Evolutionary conservation across 2,797 vertebrate species (phyloP).

Genomic region (Spheniscus humboldti): DNA sequence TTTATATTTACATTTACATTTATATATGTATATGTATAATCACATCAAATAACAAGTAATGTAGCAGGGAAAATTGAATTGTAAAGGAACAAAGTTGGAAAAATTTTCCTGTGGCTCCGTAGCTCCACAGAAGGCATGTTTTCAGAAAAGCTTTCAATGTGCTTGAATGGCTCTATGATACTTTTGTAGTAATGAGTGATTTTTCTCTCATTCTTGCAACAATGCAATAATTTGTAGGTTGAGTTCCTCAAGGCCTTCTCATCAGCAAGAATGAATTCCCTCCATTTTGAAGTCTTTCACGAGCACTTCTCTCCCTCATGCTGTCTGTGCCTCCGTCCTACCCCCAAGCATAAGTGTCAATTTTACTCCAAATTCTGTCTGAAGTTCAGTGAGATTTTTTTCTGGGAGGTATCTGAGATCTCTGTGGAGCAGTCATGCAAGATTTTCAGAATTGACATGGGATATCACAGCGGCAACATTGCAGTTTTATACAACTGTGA

Average conservation of each 20-base stretch:
- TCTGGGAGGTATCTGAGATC: neutral
- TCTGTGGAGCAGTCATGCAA: neutral
- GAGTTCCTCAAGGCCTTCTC: neutral
- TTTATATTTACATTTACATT: neutral
- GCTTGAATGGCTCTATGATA: neutral
- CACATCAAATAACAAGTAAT: neutral
- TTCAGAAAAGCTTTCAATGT: neutral
- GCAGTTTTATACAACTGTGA: neutral
- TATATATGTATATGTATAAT: neutral
- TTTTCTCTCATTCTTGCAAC: neutral
- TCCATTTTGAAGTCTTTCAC: neutral
- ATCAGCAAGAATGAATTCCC: neutral
- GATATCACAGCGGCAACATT: fast-evolving
- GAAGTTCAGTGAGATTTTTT: neutral
- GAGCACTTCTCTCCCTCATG: neutral
- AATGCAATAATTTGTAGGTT: neutral
- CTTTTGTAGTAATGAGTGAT: neutral
- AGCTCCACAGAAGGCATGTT: neutral
- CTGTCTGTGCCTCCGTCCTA: neutral
- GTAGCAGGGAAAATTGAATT: neutral
- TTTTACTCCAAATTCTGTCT: neutral
- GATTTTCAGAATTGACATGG: neutral
- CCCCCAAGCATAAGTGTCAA: neutral
- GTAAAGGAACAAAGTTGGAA: neutral
- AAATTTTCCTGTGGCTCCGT: neutral